A percentile compares a stretch with the other conserved stretches of the same genome.
Conservation (phyloP, 2,113 vertebrate genomes). For the Todiramphus chloris region DNA sequence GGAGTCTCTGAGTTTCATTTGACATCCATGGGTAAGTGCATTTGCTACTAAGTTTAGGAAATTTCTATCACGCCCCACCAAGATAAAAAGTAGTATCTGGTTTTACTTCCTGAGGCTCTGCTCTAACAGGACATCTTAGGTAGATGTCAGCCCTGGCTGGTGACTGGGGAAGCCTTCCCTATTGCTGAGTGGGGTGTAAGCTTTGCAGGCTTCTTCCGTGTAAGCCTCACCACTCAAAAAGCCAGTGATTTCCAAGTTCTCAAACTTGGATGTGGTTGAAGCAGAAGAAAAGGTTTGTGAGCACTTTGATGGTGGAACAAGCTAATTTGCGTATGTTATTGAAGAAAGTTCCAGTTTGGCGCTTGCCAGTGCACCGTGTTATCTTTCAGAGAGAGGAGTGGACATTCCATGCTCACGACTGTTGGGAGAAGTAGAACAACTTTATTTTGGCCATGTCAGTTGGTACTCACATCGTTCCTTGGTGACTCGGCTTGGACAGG, state of each 20-base stretch:
- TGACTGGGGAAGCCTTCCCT: not conserved
- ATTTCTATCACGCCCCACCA: not conserved
- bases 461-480: conserved; percentile 86
- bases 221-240: not conserved
- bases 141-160: not conserved
- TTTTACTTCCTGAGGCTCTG: not conserved
- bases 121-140: not conserved
- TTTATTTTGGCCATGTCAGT: fast-evolving
- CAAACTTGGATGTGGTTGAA: not conserved
- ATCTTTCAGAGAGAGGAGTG: fast-evolving
- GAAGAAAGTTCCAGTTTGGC: not conserved
- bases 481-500: conserved; percentile 89
- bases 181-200: fast-evolving
- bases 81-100: not conserved
- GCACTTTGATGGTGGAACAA: not conserved
- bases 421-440: not conserved
- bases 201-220: not conserved
- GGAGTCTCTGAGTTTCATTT: too few relatives aligned
- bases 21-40: not conserved
- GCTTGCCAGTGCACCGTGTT: fast-evolving
- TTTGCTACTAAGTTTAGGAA: not conserved
- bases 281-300: not conserved
- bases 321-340: fast-evolving
- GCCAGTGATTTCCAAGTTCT: not conserved
- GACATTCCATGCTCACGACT: fast-evolving